Conservation (phyloP, 2,888 invertebrate genomes). For the Steinernema carpocapsae region DNA sequence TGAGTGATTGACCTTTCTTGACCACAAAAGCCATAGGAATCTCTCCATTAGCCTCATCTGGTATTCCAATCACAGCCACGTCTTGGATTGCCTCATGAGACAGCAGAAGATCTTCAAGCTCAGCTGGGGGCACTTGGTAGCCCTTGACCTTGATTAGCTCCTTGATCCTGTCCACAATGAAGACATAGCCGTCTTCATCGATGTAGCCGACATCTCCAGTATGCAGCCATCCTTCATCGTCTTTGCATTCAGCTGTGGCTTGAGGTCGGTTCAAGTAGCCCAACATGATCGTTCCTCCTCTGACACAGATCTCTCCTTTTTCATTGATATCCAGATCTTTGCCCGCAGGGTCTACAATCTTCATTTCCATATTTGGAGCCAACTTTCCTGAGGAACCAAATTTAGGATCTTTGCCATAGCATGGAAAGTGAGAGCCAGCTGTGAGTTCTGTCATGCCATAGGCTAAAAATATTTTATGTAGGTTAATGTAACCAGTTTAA, state of each 20-base stretch:
- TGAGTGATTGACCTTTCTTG: constrained; percentile 21
- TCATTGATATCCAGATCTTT: constrained; percentile 36
- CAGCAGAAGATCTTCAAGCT: constrained; percentile 48
- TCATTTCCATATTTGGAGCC: constrained; percentile 43
- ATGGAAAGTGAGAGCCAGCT: not conserved
- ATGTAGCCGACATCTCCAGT: constrained; percentile 48
- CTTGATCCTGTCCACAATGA: constrained; percentile 62
- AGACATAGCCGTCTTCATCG: constrained; percentile 43
- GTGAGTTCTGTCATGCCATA: constrained; percentile 16
- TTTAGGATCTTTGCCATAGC: constrained; percentile 18
- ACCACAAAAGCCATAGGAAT: constrained; percentile 45
- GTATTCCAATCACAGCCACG: constrained; percentile 47
- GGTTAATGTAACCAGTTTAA: no score
- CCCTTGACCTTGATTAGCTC: constrained; percentile 60
- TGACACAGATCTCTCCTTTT: constrained; percentile 80
- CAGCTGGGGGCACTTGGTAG: constrained; percentile 48
- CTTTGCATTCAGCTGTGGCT: constrained; percentile 47
- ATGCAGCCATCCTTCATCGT: constrained; percentile 50
- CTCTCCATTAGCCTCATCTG: constrained; percentile 44
- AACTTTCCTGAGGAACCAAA: constrained; percentile 38
- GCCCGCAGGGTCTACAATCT: constrained; percentile 41
- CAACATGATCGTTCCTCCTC: constrained; percentile 84
- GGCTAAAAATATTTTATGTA: not conserved
- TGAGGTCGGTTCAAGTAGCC: constrained; percentile 76
- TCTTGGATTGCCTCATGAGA: constrained; percentile 44